Evolutionary conservation across 2,888 invertebrate genomes (phyloP), one percentile per base, ranked within the genome.

Genomic region (Tillus elongatus): DNA sequence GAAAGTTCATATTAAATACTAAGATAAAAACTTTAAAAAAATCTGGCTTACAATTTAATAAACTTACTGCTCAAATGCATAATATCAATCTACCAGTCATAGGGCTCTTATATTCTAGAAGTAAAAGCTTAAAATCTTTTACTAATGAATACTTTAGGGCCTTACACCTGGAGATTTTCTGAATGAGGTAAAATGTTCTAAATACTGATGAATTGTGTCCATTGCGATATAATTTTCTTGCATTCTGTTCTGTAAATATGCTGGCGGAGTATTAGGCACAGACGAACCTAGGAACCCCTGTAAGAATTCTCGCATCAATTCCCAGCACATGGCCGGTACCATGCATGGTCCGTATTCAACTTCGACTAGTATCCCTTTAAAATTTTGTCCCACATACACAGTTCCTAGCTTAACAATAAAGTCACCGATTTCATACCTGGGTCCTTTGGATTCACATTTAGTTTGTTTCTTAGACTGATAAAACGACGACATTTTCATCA

Each of bases 331-430:
- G 14, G 78, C 79, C 0, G 91, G 84, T 49, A 92, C 81, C 1
- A 87, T 77, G 63, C 92, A 93, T 0, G 95, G 91, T 30, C 83
- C 75, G 61, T 95, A 95, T 64, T 95, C 95, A 10, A 91, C 82
- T 77, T 95, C 95, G 30, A 95, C 80, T 3, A 95, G 71, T 35
- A 95, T 79, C 4, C 95, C 95, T 67, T 92, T 93, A 60, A 93
- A 93, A 56, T 81, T 88, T 55, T 89, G 87, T 61, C 86, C 88
- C 73, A 93, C 85, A 1, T 89, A 85, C 1, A 95, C 92, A 10
- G 85, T 87, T 2, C 95, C 95, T 0, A 96, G 71, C 65, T 95
- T 95, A 2, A 96, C 83, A 46, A 89, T 79, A 63, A 96, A 96
- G 59, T 96, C 96, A 0, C 88, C 89, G 46, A 79, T 82, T 70